Conservation (phyloP, 2,113 vertebrate species). For the Catharus fuscescens region DNA sequence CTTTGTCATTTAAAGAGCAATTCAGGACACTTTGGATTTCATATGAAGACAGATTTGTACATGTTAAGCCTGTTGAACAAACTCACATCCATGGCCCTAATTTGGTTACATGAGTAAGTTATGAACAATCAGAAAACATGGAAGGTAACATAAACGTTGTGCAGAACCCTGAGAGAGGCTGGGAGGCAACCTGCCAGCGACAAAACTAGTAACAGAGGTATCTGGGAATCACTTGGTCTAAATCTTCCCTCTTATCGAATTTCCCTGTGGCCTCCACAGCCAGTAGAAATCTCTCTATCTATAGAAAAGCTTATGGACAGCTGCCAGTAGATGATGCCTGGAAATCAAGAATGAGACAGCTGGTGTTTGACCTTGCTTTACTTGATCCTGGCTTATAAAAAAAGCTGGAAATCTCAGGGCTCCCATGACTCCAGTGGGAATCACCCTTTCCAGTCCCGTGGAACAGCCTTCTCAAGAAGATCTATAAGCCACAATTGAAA, state of each 20-base stretch:
- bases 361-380: constrained; percentile 47
- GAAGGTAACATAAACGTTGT: neutral
- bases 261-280: constrained; percentile 4
- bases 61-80: neutral
- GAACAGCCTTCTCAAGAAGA: neutral
- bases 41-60: neutral
- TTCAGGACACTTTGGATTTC: neutral
- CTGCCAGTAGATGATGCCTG: constrained; percentile 46
- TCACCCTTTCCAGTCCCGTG: neutral
- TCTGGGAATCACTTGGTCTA: neutral
- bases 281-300: constrained; percentile 42
- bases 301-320: constrained; percentile 48
- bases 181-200: neutral
- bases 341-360: constrained; percentile 45
- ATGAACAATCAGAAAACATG: neutral
- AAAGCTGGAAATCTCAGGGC: constrained; percentile 17
- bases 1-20: neutral
- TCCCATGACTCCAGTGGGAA: constrained; percentile 7
- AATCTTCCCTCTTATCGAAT: constrained; percentile 23
- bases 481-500: neutral
- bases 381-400: constrained; percentile 21
- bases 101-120: neutral
- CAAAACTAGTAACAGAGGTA: neutral
- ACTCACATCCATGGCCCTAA: neutral
- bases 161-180: neutral